These are phyloP conservation scores for Drosophila percnosoma DNA, from an alignment of 2,888 invertebrate species.

Conservation along the genomic window DNA sequence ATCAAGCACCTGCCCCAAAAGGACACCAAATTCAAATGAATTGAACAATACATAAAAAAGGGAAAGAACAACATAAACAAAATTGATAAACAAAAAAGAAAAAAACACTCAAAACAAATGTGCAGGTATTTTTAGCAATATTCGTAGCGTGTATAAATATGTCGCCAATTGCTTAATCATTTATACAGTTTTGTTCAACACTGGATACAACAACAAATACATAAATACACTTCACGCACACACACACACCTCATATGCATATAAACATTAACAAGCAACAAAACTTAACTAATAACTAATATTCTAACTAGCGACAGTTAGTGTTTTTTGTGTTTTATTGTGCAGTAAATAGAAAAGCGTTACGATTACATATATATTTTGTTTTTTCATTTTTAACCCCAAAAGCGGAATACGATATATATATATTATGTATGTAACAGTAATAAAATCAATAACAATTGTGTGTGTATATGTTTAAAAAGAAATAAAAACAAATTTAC, in stretches of 20 bases:
- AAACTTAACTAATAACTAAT: constrained; percentile 45
- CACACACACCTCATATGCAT: constrained; percentile 66
- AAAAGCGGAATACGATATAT: constrained; percentile 12
- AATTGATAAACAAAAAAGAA: background rate
- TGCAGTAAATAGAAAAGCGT: constrained; percentile 60
- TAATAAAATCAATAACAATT: constrained; percentile 45
- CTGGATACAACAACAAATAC: constrained; percentile 6
- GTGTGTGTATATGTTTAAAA: constrained; percentile 62
- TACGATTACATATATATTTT: constrained; percentile 16
- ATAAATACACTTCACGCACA: constrained; percentile 18
- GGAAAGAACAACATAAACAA: constrained; percentile 32
- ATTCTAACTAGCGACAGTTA: constrained; percentile 32
- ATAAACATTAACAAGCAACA: constrained; percentile 64
- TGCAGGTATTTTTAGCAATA: constrained; percentile 77
- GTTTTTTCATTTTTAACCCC: constrained; percentile 35
- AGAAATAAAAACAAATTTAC: constrained; percentile 43
- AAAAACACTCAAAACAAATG: constrained; percentile 33
- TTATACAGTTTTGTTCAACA: constrained; percentile 51
- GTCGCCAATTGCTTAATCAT: constrained; percentile 67
- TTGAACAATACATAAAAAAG: constrained; percentile 20
- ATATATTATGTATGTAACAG: constrained; percentile 30
- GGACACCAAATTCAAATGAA: constrained; percentile 17
- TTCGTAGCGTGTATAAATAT: constrained; percentile 74
- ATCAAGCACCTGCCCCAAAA: constrained; percentile 74
- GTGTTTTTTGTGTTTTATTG: constrained; percentile 35